These are phyloP conservation scores for Chunga burmeisteri DNA, from an alignment of 2,113 vertebrate genomes.

Conservation along the genomic window DNA sequence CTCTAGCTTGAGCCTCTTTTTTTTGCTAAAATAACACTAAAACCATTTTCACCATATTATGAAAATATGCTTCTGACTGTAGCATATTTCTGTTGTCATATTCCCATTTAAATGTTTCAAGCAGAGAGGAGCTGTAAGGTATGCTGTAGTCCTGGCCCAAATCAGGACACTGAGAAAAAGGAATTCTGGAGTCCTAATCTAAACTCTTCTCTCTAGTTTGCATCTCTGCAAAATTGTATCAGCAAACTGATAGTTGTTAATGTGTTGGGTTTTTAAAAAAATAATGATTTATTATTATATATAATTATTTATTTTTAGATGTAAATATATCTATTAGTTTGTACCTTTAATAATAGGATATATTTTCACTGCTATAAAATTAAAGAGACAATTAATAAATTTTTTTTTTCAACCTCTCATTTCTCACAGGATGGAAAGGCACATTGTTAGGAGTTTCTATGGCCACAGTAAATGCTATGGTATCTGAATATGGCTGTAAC, in stretches of 20 bases:
- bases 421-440: constrained; percentile 87
- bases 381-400: background rate
- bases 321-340: background rate
- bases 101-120: background rate
- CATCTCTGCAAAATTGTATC: background rate
- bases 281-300: background rate
- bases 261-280: background rate
- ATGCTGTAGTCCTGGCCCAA: background rate
- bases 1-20: background rate
- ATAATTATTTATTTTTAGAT: background rate
- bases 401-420: background rate
- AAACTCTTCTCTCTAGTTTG: background rate
- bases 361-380: background rate
- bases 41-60: background rate
- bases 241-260: background rate
- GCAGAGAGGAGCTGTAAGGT: background rate
- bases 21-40: background rate
- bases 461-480: constrained; percentile 88
- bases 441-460: constrained; percentile 87
- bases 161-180: background rate
- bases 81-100: background rate
- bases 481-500: constrained; percentile 78
- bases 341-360: background rate
- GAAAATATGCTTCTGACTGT: background rate
- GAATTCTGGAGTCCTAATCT: background rate